Percentiles rank a stretch among this genome's conserved stretches.
Evolutionary conservation across 2,113 vertebrate genomes (phyloP).

Genomic region (Thryonomys swinderianus): DNA sequence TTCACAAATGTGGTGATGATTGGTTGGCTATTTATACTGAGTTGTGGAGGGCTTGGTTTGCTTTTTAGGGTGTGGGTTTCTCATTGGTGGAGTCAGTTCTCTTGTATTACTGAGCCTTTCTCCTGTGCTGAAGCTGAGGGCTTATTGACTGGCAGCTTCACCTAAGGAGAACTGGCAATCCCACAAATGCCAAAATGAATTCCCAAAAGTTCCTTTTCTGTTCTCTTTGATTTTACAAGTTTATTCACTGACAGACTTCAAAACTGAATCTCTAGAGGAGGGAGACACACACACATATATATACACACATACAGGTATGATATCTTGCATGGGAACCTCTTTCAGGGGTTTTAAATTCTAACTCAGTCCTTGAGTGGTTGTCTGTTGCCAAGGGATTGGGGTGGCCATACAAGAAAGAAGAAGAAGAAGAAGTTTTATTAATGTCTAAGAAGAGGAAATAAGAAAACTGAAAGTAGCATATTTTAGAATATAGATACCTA

Average conservation of each 20-base stretch:
- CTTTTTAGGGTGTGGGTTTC: not conserved
- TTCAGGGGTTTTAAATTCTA: slow-evolving; percentile 2
- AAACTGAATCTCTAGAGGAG: slow-evolving; percentile 15
- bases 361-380: not conserved
- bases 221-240: not conserved
- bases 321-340: not conserved
- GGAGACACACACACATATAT: not conserved
- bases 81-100: not conserved
- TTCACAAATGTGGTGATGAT: not conserved
- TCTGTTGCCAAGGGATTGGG: not conserved
- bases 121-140: not conserved
- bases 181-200: not conserved
- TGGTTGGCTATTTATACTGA: not conserved
- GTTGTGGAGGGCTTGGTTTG: not conserved
- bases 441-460: not conserved
- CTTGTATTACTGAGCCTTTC: accelerated
- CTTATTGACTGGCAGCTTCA: not conserved
- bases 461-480: not conserved
- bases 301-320: not conserved
- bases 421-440: not conserved
- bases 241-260: not conserved
- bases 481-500: not conserved
- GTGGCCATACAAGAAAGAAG: not conserved
- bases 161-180: not conserved
- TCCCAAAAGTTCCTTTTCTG: not conserved